Evolutionary conservation across 2,888 invertebrate species (phyloP).

Genomic region (Aporophyla lueneburgensis): DNA sequence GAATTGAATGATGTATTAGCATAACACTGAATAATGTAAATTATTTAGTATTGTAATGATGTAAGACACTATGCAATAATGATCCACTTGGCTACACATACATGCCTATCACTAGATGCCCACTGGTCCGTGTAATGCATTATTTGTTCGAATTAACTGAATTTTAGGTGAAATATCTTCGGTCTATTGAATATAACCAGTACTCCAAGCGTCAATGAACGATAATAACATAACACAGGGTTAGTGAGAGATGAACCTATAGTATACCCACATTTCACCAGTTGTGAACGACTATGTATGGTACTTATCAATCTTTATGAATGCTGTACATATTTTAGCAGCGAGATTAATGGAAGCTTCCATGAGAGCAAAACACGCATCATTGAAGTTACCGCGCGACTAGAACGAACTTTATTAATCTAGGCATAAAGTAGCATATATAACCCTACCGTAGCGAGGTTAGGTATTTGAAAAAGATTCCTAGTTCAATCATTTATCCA

Average conservation of each 20-base stretch:
- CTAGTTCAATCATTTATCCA: constrained; percentile 5
- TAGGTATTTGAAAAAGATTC: neutral
- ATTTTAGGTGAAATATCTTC: constrained; percentile 51
- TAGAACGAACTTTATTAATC: constrained; percentile 1
- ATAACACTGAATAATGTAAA: constrained; percentile 60
- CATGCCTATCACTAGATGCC: constrained; percentile 73
- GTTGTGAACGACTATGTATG: constrained; percentile 16
- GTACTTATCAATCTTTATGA: constrained; percentile 29
- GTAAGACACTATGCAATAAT: constrained; percentile 75
- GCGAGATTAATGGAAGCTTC: constrained; percentile 17
- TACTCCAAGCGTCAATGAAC: constrained; percentile 13
- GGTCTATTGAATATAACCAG: constrained; percentile 40
- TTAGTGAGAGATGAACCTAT: neutral
- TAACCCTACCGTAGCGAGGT: neutral
- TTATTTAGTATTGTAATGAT: constrained; percentile 64
- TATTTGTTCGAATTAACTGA: constrained; percentile 61
- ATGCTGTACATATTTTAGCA: constrained; percentile 29
- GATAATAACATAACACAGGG: neutral
- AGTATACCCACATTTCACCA: neutral
- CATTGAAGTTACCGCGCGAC: constrained; percentile 19
- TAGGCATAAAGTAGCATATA: neutral
- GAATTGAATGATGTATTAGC: constrained; percentile 40
- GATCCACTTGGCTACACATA: constrained; percentile 74
- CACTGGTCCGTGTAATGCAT: constrained; percentile 75
- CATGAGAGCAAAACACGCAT: constrained; percentile 11